Percentiles rank a stretch among this genome's conserved stretches.
Conservation (phyloP, 1,140 invertebrate species). For the Heliothis subflexa region DNA sequence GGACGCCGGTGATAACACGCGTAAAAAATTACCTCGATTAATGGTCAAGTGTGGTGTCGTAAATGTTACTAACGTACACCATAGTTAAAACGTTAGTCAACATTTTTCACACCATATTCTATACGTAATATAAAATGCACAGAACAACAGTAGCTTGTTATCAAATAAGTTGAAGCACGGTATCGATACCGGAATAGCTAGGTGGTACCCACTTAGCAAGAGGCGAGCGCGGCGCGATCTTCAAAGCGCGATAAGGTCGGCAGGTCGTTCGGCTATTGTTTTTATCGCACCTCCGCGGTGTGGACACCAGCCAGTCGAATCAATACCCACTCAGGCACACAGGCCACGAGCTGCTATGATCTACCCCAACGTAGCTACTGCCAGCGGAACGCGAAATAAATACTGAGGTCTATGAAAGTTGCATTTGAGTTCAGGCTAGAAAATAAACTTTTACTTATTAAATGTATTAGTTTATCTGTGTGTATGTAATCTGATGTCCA, state of each 20-base stretch:
- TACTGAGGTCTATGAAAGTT: background rate
- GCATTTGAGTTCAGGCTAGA: too few relatives aligned
- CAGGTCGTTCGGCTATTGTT: conserved; percentile 30
- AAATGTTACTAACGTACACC: background rate
- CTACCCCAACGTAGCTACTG: too few relatives aligned
- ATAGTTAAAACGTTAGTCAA: background rate
- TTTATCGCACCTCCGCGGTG: background rate
- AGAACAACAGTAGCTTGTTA: background rate
- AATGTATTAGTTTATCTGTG: too few relatives aligned
- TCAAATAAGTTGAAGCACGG: conserved; percentile 1
- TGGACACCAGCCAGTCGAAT: background rate
- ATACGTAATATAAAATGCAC: background rate
- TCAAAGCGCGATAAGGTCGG: background rate
- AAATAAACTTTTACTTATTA: too few relatives aligned
- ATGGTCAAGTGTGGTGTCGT: background rate
- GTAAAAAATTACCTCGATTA: conserved; percentile 19
- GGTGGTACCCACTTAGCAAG: background rate
- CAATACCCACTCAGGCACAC: conserved; percentile 2
- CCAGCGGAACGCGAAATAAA: too few relatives aligned
- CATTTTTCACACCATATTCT: background rate
- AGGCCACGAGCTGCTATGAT: too few relatives aligned
- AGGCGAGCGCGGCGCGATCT: background rate
- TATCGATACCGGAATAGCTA: background rate
- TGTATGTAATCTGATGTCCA: too few relatives aligned
- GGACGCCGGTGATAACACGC: conserved; percentile 26